Evolutionary conservation across 2,888 invertebrate species (phyloP).

Genomic region (Chrysolina oricalcia): DNA sequence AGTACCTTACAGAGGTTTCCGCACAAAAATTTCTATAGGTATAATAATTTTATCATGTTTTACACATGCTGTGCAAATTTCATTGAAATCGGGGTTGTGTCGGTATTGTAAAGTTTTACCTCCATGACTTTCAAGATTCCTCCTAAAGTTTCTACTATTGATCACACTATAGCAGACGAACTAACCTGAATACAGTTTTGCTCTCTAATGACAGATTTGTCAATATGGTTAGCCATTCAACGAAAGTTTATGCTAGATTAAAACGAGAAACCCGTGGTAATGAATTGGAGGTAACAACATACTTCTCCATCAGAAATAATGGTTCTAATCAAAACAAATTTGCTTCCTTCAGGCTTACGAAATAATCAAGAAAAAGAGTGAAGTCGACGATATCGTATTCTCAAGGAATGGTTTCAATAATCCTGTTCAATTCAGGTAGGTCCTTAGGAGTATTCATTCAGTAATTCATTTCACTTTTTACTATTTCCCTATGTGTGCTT

Average conservation of each 20-base stretch:
- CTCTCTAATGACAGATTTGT: slow-evolving; percentile 13
- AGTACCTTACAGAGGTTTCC: no score
- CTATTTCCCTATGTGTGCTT: background rate
- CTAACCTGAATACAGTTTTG: no score
- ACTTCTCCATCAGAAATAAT: background rate
- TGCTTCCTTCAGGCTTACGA: slow-evolving; percentile 51
- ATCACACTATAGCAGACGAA: no score
- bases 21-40: no score
- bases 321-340: background rate
- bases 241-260: slow-evolving; percentile 71
- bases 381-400: slow-evolving; percentile 52
- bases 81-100: no score
- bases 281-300: slow-evolving; percentile 27
- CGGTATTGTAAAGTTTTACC: no score
- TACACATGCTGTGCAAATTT: no score
- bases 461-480: background rate
- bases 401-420: slow-evolving; percentile 18
- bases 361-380: slow-evolving; percentile 44
- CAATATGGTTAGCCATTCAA: slow-evolving; percentile 69
- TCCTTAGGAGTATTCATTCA: background rate
- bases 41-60: no score
- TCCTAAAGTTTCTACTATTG: no score
- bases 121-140: no score
- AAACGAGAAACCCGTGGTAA: slow-evolving; percentile 59
- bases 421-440: background rate